Conservation (phyloP, 2,888 invertebrate species). For the Onchidella celtica region DNA sequence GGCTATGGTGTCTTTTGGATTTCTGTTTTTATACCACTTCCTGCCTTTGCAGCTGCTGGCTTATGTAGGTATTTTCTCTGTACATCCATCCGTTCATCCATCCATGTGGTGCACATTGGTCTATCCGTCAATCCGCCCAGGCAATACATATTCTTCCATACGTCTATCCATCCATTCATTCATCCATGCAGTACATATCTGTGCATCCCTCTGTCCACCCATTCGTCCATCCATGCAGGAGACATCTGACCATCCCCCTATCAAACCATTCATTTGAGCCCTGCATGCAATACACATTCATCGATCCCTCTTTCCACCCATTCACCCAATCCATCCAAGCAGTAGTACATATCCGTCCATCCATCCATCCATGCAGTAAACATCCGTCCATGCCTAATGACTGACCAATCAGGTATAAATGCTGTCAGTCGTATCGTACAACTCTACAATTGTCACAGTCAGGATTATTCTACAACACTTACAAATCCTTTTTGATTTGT, state of each 20-base stretch:
- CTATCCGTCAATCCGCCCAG: neutral
- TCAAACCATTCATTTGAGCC: no score
- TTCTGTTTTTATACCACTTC: slow-evolving; percentile 79
- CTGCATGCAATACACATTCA: no score
- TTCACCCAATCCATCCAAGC: neutral
- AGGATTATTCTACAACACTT: no score
- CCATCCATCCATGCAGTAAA: no score
- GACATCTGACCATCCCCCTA: neutral
- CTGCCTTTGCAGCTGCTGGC: slow-evolving; percentile 77
- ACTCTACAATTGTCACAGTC: no score
- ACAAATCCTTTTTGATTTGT: no score
- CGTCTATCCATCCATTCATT: neutral
- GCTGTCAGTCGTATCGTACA: no score
- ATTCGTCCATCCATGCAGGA: neutral
- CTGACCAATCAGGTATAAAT: no score
- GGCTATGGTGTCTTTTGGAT: slow-evolving; percentile 79
- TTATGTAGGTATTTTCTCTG: slow-evolving; percentile 63
- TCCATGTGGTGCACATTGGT: neutral
- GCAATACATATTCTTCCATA: no score
- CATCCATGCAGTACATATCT: no score
- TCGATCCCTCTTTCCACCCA: neutral
- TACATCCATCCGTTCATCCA: neutral
- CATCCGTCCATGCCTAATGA: no score
- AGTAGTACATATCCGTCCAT: neutral
- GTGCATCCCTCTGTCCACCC: neutral